Base-by-base conservation (phyloP, 2,888 invertebrate species). In the Tiliacea citrago region DNA sequence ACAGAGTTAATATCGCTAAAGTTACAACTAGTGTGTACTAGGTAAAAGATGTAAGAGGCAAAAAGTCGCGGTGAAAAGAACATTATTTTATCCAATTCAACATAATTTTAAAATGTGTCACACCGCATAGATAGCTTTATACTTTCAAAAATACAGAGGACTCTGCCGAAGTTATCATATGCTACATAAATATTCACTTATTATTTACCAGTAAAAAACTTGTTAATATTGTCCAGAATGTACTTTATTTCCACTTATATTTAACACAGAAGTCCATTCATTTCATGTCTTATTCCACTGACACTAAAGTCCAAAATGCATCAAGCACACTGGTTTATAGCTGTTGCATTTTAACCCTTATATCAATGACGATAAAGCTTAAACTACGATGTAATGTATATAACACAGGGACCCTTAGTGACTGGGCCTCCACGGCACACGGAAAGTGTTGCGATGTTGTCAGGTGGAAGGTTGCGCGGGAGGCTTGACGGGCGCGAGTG, bases 401-500 rank as follows among this genome's bases (percentile, higher is more conserved):
- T 35, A 10, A 5, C 47, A 8, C 60, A 47, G 24, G 24, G 24
- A 2, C 10, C 21, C 21, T 3, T 29, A 29, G 2, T 24, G 45
- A 16, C 9, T 24, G 16, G 24, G 29, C 2, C 5, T 13, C 47
- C 9, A 8, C 5, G 21, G 29, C 47, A 49, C 3, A 21, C 9
- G 13, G 49, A 29, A 29, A 21, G 29, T 13, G 49, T 9, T 1
- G 63, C 7, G 21, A 5, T 9, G 29, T 21, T 9, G 16, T 63
- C 29, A n/a, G 47, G 68, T 63, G 7, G 69, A 66, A 8, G 45
- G 2, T 53, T 84, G 86, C 45, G 84, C 79, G 0, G 90, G 87
- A 42, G 93, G 93, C 18, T 51, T 51, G 93, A 93, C 92, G 62
- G 96, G 97, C 75, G 97, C 98, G 5, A 99, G 97, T 16, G 99